Percentiles rank a stretch among this genome's conserved stretches.
Evolutionary conservation across 2,797 vertebrate species (phyloP).

Genomic region (Echeneis naucrates): DNA sequence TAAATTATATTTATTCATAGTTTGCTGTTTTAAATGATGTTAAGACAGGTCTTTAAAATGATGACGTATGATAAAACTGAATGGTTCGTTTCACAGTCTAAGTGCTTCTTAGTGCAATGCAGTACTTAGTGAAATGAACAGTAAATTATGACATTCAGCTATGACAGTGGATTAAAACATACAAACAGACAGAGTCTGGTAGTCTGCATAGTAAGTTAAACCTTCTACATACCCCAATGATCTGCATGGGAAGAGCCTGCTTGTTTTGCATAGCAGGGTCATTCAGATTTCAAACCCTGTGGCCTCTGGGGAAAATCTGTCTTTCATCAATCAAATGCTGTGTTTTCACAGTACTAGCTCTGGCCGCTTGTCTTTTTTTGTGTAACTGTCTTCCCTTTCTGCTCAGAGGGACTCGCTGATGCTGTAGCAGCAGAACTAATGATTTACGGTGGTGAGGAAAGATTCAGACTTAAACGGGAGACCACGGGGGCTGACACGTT

Average conservation of each 20-base stretch:
- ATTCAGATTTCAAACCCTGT: conserved; percentile 54
- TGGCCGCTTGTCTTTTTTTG: conserved; percentile 34
- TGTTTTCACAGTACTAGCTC: conserved; percentile 54
- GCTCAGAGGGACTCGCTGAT: conserved; percentile 39
- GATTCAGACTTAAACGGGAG: conserved; percentile 61
- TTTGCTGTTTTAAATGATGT: not conserved
- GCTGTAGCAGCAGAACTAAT: conserved; percentile 33
- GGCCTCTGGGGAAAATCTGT: conserved; percentile 63
- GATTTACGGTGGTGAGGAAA: conserved; percentile 67
- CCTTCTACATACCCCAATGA: conserved; percentile 16
- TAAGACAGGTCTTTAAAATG: not conserved
- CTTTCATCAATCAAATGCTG: conserved; percentile 58
- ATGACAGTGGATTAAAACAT: not conserved
- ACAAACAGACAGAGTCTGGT: not conserved
- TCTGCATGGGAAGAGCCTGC: conserved; percentile 39
- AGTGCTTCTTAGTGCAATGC: not conserved
- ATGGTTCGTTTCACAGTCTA: not conserved
- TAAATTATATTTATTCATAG: not conserved
- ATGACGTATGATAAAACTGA: not conserved
- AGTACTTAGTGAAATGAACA: not conserved
- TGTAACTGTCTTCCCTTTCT: conserved; percentile 18
- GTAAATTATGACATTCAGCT: not conserved
- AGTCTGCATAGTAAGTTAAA: conserved; percentile 5
- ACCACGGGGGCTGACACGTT: conserved; percentile 55
- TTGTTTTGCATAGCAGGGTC: conserved; percentile 40